Base-by-base conservation (phyloP, 2,113 vertebrate genomes). In the Myiozetetes cayanensis region DNA sequence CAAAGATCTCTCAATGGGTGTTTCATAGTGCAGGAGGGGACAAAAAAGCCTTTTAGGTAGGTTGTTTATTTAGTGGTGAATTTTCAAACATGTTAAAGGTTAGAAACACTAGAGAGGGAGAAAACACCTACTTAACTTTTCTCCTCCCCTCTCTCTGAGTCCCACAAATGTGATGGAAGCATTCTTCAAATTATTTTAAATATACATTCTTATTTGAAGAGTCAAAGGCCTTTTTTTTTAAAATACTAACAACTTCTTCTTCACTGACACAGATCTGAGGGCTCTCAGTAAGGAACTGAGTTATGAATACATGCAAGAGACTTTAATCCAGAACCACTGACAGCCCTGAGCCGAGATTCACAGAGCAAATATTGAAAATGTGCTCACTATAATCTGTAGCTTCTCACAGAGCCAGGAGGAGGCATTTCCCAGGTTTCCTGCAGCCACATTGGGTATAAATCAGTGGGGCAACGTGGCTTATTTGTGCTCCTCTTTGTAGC, bases 111-210 rank as follows among this genome's bases (percentile, higher is more conserved):
- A 35, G n/a, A 35, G 7, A 35, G 17, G 14, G 47, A 94, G 35
- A 78, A 89, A 89, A 75, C 0, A 0, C 30, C 47, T 10, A 20
- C 18, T 0, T 2, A 41, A 47, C 10, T 79, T 87, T 71, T 23
- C 58, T 35, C 8, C 31, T 61, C 8, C 7, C 4, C 2, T 49
- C 41, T 65, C 62, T 5, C 24, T 1, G 7, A 68, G 56, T 56
- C 21, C 44, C 17, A 41, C 1, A 0, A 58, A n/a, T 9, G 14
- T 5, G 18, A 41, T 8, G 39, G 67, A 94, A 89, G 8, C 2
- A 21, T 49, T 85, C 33, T 39, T 72, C 35, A 13, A 4, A 41
- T 43, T 27, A 11, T 46, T 77, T 35, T 59, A 8, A 33, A 49
- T 50, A 24, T 2, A 2, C 1, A 15, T 47, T 82, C 16, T 11